These are phyloP conservation scores for Capitulum mitella DNA, from an alignment of 2,888 invertebrate genomes.

Conservation along the genomic window DNA sequence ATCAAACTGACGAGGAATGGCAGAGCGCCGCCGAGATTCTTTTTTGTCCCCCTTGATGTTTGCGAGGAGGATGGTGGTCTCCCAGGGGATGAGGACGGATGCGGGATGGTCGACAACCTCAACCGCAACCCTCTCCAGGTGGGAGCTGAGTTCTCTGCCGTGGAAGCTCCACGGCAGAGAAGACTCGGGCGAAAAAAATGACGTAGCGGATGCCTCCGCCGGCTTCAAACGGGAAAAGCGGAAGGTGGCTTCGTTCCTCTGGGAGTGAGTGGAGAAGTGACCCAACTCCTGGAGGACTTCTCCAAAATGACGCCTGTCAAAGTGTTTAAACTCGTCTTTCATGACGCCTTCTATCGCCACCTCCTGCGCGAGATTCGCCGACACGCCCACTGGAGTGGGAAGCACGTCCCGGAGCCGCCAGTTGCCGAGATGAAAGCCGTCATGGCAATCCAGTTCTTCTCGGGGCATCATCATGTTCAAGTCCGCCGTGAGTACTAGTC, in stretches of 20 bases:
- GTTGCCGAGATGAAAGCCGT: not conserved
- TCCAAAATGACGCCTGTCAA: too few species aligned
- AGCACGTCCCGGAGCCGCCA: too few species aligned
- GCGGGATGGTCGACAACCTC: too few species aligned
- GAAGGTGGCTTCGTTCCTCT: not conserved
- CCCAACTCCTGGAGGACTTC: not conserved
- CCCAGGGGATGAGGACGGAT: too few species aligned
- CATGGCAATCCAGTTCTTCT: not conserved
- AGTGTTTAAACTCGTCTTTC: not conserved
- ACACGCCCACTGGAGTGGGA: too few species aligned
- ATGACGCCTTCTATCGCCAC: not conserved
- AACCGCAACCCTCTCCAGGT: not conserved
- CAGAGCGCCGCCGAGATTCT: too few species aligned
- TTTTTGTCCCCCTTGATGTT: too few species aligned
- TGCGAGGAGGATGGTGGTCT: too few species aligned
- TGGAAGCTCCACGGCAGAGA: not conserved
- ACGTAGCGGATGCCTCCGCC: not conserved
- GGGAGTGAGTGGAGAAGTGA: not conserved
- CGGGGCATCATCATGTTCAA: not conserved
- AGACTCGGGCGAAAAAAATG: not conserved
- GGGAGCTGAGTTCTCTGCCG: not conserved
- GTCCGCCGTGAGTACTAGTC: not conserved
- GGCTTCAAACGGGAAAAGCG: not conserved
- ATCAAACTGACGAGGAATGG: too few species aligned
- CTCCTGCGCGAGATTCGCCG: not conserved